A percentile compares a stretch with the other conserved stretches of the same genome.
Conservation (phyloP, 2,888 invertebrate genomes). For the Orchesella flavescens region DNA sequence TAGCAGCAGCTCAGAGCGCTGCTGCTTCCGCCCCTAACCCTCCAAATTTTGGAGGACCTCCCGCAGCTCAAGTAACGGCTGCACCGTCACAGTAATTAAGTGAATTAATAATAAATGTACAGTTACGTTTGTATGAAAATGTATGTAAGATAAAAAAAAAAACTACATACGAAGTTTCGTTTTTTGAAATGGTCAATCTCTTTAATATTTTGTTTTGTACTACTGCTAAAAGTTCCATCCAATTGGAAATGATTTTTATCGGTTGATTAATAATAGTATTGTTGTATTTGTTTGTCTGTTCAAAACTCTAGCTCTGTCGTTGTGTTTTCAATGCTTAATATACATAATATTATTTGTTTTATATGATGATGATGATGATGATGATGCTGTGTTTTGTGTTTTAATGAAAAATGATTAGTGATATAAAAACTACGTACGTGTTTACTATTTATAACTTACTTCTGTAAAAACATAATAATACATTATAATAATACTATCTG, state of each 20-base stretch:
- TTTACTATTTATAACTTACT: neutral
- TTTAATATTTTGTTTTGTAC: neutral
- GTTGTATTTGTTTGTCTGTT: neutral
- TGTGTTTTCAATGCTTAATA: too few relatives aligned
- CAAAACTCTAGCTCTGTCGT: too few relatives aligned
- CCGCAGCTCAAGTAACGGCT: slow-evolving; percentile 41
- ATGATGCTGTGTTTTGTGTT: neutral
- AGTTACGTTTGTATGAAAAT: neutral
- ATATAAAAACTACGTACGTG: neutral
- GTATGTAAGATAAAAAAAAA: neutral
- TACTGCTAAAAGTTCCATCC: neutral
- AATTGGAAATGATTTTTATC: neutral
- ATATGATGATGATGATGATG: too few relatives aligned
- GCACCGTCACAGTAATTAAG: slow-evolving; percentile 19
- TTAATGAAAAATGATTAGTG: neutral
- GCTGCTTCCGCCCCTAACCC: slow-evolving; percentile 56
- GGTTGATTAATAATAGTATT: neutral
- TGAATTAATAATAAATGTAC: neutral
- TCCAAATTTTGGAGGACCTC: slow-evolving; percentile 45
- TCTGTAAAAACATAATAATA: neutral
- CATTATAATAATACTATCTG: neutral
- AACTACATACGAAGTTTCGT: neutral
- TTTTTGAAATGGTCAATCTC: neutral
- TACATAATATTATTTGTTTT: too few relatives aligned
- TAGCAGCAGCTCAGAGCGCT: slow-evolving; percentile 54